Conservation (phyloP, 1,140 invertebrate genomes). For the Microplitis mediator region DNA sequence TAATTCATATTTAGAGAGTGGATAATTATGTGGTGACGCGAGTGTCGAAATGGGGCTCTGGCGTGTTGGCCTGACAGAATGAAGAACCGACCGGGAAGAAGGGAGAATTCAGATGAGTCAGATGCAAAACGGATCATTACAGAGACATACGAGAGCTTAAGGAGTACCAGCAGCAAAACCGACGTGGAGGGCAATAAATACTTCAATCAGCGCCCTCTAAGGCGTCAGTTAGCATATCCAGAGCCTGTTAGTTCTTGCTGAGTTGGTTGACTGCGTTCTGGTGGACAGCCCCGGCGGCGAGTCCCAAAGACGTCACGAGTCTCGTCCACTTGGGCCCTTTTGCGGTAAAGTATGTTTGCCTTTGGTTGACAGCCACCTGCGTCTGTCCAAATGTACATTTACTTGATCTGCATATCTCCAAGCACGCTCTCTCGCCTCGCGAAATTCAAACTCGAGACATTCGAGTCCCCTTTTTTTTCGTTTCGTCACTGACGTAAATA, state of each 20-base stretch:
- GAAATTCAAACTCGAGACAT: background rate
- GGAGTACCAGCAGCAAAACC: conserved; percentile 21
- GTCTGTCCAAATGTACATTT: conserved; percentile 14
- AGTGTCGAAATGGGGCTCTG: background rate
- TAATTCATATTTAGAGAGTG: too few relatives aligned
- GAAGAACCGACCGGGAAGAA: background rate
- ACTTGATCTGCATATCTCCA: conserved; percentile 12
- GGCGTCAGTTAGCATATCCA: conserved; percentile 53
- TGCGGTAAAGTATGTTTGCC: conserved; percentile 51
- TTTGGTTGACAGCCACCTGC: conserved; percentile 57
- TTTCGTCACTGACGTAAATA: too few relatives aligned
- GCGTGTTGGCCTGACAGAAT: background rate
- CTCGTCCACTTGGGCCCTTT: conserved; percentile 21
- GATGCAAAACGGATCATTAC: conserved; percentile 57
- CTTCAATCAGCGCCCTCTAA: conserved; percentile 59
- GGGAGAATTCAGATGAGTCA: conserved; percentile 1
- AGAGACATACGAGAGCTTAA: conserved; percentile 39
- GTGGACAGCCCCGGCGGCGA: conserved; percentile 51
- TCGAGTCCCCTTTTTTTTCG: too few relatives aligned
- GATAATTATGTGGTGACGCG: background rate
- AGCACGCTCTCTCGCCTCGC: background rate
- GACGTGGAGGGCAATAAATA: conserved; percentile 55
- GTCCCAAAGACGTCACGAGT: conserved; percentile 42
- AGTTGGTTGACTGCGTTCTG: conserved; percentile 30
- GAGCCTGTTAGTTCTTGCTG: conserved; percentile 23